Evolutionary conservation across 2,797 vertebrate species (phyloP).

Genomic region (Botia kubotai): DNA sequence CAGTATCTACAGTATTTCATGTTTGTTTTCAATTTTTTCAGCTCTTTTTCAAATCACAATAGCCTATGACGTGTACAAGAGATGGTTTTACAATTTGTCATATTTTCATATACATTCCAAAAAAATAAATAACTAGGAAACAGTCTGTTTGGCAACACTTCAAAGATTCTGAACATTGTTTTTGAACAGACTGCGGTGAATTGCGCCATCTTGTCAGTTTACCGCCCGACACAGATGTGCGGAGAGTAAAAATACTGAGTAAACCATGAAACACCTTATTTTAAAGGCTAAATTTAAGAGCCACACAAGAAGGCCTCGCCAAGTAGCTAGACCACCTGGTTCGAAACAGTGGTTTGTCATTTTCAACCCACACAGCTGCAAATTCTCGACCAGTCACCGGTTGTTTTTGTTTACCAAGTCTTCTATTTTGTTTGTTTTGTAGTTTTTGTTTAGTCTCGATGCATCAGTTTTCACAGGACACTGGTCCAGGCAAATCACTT

Average conservation of each 20-base stretch:
- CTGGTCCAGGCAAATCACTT: slow-evolving; percentile 37
- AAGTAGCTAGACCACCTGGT: not conserved
- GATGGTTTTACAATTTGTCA: slow-evolving; percentile 84
- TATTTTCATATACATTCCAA: slow-evolving; percentile 86
- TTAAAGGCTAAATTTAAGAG: slow-evolving; percentile 39
- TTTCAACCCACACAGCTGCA: not conserved
- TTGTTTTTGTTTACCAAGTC: not conserved
- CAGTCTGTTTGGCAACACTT: slow-evolving; percentile 89
- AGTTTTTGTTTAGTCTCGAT: not conserved
- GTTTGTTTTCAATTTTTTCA: slow-evolving; percentile 43
- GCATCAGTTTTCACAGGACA: slow-evolving; percentile 23
- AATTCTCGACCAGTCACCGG: slow-evolving; percentile 17
- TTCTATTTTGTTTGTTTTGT: not conserved
- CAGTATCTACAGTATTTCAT: slow-evolving; percentile 90
- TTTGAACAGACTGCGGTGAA: slow-evolving; percentile 82
- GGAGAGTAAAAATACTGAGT: slow-evolving; percentile 56
- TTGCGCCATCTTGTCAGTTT: slow-evolving; percentile 78
- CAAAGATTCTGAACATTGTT: slow-evolving; percentile 70
- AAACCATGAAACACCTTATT: slow-evolving; percentile 46
- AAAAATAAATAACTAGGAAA: slow-evolving; percentile 90
- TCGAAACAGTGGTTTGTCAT: slow-evolving; percentile 23
- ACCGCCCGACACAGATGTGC: slow-evolving; percentile 74
- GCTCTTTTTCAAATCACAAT: slow-evolving; percentile 73
- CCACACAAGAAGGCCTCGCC: not conserved
- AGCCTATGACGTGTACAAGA: slow-evolving; percentile 89